These are phyloP conservation scores for Galeruca laticollis DNA, from an alignment of 2,888 invertebrate species.

Conservation along the genomic window DNA sequence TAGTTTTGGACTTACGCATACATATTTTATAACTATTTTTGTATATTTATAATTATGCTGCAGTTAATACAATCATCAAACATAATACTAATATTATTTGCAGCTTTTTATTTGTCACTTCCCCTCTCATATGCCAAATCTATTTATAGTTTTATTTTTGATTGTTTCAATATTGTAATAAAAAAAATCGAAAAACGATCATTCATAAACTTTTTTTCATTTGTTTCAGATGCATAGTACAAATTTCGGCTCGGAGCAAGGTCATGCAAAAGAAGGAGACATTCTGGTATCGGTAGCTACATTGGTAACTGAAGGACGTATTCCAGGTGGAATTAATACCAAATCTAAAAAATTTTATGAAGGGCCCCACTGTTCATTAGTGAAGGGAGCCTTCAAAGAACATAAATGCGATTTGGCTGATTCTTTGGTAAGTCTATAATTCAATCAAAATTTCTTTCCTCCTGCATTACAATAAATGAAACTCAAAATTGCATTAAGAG, in stretches of 20 bases:
- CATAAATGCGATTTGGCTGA: conserved; percentile 69
- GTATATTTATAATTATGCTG: too few relatives aligned
- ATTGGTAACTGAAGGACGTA: conserved; percentile 65
- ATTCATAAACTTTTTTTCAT: too few relatives aligned
- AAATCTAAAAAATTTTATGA: conserved; percentile 73
- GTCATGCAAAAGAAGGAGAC: conserved; percentile 59
- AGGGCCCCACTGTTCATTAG: conserved; percentile 75
- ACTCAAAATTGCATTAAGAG: too few relatives aligned
- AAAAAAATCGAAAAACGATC: too few relatives aligned
- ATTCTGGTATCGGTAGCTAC: conserved; percentile 64
- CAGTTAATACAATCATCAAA: too few relatives aligned
- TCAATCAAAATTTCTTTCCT: background rate
- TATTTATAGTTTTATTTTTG: background rate
- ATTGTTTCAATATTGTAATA: background rate
- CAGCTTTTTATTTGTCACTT: too few relatives aligned
- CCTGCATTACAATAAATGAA: too few relatives aligned
- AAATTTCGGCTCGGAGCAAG: conserved; percentile 57
- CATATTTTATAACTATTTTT: too few relatives aligned
- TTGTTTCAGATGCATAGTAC: conserved; percentile 66
- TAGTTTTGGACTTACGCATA: too few relatives aligned
- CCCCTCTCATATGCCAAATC: too few relatives aligned
- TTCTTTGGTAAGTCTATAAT: conserved; percentile 67
- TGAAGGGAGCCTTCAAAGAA: conserved; percentile 63
- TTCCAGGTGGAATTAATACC: conserved; percentile 55
- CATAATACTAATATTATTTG: too few relatives aligned